Evolutionary conservation across 2,797 vertebrate species (phyloP), one percentile per base, ranked within the genome.

Genomic region (Chelidonichthys spinosus): DNA sequence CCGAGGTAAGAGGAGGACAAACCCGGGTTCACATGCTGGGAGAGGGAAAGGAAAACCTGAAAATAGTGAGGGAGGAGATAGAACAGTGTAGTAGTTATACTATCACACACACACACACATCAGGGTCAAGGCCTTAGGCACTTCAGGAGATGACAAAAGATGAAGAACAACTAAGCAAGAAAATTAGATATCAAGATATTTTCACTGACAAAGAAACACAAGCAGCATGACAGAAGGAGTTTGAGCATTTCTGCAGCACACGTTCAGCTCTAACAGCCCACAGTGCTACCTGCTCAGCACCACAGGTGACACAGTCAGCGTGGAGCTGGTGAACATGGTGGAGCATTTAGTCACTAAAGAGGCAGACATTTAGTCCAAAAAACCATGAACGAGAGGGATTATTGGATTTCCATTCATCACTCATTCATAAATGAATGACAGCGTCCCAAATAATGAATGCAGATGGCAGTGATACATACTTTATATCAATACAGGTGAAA

Each of bases 1-100:
- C 49, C 10, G 7, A 86, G 74, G 85, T 37, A 61, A 67, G 53
- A 65, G 43, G 63, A 85, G 68, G 79, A 83, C 72, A 81, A 75
- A 76, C 35, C 68, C 60, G 65, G 62, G 78, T 61, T 63, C 43
- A 40, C 33, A 18, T 60, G 52, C 76, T 74, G 54, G 68, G 73
- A 73, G 53, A 72, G 0, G 15, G 61, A 74, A 80, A 17, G 52
- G 69, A 74, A 83, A 76, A 80, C 55, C 71, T 69, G 55, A 84
- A 82, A 81, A 74, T 50, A 59, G 47, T 25, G 54, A 59, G 56
- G 55, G 67, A 72, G 44, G 54, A 75, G 63, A 66, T 39, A 49
- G 62, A 76, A 69, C 25, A 15, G 52, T 33, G 37, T 53, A 70
- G 59, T 10, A 43, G 54, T 78, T 33, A 69, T 25, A 54, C 15